These are phyloP conservation scores for Corythoichthys intestinalis DNA, from an alignment of 2,113 vertebrate species.

Conservation along the genomic window DNA sequence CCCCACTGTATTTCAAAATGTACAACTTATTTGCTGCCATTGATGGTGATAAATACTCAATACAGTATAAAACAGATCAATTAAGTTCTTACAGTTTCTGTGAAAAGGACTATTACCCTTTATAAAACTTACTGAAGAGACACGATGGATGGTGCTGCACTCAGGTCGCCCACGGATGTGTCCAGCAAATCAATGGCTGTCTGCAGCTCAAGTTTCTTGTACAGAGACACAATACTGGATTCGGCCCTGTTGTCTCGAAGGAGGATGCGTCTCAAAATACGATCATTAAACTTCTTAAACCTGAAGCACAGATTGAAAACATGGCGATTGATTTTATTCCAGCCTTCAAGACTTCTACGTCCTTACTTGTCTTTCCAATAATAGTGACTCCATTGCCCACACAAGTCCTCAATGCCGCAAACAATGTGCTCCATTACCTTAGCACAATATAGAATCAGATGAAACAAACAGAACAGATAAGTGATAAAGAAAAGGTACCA, in stretches of 20 bases:
- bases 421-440: conserved; percentile 88
- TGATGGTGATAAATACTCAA: too few relatives aligned
- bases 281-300: conserved; percentile 89
- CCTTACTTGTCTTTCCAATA: conserved; percentile 94
- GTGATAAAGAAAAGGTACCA: not conserved
- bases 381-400: conserved; percentile 93
- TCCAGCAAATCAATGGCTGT: conserved; percentile 84
- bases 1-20: not conserved
- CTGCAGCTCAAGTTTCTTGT: conserved; percentile 91
- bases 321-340: not conserved
- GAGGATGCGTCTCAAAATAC: conserved; percentile 81
- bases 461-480: not conserved
- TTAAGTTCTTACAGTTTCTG: not conserved
- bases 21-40: too few relatives aligned
- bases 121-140: conserved; percentile 72
- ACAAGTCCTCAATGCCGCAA: conserved; percentile 88
- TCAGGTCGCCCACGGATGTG: conserved; percentile 69
- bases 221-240: conserved; percentile 86
- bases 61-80: too few relatives aligned
- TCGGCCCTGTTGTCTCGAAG: conserved; percentile 79
- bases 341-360: not conserved
- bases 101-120: not conserved
- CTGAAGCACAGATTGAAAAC: conserved; percentile 59
- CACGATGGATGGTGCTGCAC: conserved; percentile 58
- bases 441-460: conserved; percentile 5